Base-by-base conservation (phyloP, 2,113 vertebrate genomes). In the Puffinus mauretanicus region DNA sequence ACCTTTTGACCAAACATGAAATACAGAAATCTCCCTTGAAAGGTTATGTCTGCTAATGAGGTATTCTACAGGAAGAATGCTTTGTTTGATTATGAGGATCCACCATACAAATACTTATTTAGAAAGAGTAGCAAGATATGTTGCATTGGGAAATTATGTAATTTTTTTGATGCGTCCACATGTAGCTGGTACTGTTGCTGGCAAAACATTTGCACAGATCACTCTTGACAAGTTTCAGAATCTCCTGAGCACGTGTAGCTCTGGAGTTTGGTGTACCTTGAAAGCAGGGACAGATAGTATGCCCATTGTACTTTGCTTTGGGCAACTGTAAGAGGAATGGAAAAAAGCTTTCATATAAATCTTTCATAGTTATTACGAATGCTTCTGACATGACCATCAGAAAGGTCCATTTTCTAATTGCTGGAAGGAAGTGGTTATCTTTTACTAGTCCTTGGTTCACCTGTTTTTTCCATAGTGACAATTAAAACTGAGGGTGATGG, bases 161-260 rank as follows among this genome's bases (percentile, higher is more conserved):
- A 58, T 11, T 13, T 5, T 1, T 18, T 4, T 32, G 52, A n/a
- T 4, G 0, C 9, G 47, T 67, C n/a, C 8, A 7, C 64, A 11
- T 25, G 19, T 82, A 90, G 57, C n/a, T 76, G 30, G 13, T n/a
- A 76, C 57, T 16, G 22, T 51, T 67, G 11, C 26, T 88, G 30
- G 19, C 47, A 83, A 76, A 80, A 47, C 18, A 30, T 16, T 77
- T 67, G 20, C 29, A 34, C 7, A 32, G 38, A 26, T 82, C 5
- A 20, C 24, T 82, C 49, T 32, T 77, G 62, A 58, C 13, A 24
- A 55, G 7, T 67, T 67, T 42, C 58, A 72, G 20, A 52, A 61
- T 29, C 34, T 38, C 57, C 18, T 2, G 2, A 83, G 30, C 36
- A 21, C 10, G 20, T 80, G 5, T n/a, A 57, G 27, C 46, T 62